phyloP scores from a whole-genome alignment of 1,140 invertebrate species.

The Zaprionus lachaisei region DNA sequence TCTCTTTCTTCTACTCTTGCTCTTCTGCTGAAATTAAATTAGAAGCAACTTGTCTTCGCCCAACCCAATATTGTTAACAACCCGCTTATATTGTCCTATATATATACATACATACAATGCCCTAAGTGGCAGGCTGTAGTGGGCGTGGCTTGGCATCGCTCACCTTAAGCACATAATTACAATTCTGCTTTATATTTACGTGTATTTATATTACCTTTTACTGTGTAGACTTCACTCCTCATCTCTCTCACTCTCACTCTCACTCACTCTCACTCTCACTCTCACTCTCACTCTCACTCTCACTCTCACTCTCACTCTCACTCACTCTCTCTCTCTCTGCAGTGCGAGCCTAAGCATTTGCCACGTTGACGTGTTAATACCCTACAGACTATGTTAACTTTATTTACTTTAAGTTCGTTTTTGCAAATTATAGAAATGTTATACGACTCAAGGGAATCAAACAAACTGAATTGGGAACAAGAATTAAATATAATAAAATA shows the following conservation, averaged over 20 bases:
- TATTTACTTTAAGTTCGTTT: neutral
- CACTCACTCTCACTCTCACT: too few relatives aligned
- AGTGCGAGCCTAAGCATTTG: neutral
- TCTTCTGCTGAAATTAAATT: slow-evolving; percentile 61
- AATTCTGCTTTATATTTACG: slow-evolving; percentile 81
- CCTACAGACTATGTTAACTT: neutral
- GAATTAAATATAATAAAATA: too few relatives aligned
- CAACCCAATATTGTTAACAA: slow-evolving; percentile 10
- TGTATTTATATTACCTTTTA: slow-evolving; percentile 79
- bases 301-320: too few relatives aligned
- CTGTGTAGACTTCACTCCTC: slow-evolving; percentile 29
- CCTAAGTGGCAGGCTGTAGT: neutral
- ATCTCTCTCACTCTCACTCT: neutral
- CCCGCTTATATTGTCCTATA: slow-evolving; percentile 7
- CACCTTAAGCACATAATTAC: slow-evolving; percentile 82
- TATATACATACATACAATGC: slow-evolving; percentile 7
- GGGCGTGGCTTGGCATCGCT: slow-evolving; percentile 56
- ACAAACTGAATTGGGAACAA: too few relatives aligned
- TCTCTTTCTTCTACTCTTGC: neutral
- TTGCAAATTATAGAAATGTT: too few relatives aligned
- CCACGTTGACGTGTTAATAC: neutral
- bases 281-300: too few relatives aligned
- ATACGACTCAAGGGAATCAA: too few relatives aligned
- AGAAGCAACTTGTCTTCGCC: slow-evolving; percentile 69
- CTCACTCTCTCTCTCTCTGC: too few relatives aligned